These are phyloP conservation scores for Gallirallus australis DNA, from an alignment of 2,797 vertebrate genomes.

Conservation along the genomic window DNA sequence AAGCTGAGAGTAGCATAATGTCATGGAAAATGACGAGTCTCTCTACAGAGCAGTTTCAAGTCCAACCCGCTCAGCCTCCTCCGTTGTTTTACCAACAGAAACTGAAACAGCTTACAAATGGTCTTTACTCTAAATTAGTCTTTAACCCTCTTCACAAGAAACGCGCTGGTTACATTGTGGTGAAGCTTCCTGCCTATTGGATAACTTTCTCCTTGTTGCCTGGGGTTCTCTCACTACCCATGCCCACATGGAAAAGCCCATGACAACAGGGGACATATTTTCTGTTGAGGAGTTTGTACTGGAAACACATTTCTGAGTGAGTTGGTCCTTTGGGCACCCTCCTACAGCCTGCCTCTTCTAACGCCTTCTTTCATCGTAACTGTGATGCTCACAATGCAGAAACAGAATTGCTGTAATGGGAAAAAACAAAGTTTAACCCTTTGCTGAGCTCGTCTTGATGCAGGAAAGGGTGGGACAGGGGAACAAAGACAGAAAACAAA, in stretches of 20 bases:
- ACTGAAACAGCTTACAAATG: not conserved
- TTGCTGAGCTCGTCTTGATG: not conserved
- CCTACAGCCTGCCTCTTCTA: not conserved
- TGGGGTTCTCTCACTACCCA: not conserved
- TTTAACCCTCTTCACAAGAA: not conserved
- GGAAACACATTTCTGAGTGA: not conserved
- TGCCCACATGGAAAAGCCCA: not conserved
- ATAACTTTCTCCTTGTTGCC: not conserved
- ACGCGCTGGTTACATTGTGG: not conserved
- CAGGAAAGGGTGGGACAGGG: not conserved
- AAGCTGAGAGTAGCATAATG: not conserved
- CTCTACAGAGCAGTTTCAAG: not conserved
- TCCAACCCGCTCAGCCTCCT: not conserved
- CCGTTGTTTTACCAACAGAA: not conserved
- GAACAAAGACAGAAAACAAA: not conserved
- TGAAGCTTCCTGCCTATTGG: not conserved
- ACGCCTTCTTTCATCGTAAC: not conserved
- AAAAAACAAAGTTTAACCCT: not conserved
- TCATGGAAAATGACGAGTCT: not conserved
- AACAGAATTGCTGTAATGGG: not conserved
- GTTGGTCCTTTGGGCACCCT: not conserved
- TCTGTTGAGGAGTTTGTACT: not conserved
- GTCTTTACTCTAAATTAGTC: not conserved
- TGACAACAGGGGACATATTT: not conserved
- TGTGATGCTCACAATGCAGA: not conserved